Percentiles rank a stretch among this genome's conserved stretches.
phyloP scores from a whole-genome alignment of 2,797 vertebrate genomes.

The Anas bernieri region DNA sequence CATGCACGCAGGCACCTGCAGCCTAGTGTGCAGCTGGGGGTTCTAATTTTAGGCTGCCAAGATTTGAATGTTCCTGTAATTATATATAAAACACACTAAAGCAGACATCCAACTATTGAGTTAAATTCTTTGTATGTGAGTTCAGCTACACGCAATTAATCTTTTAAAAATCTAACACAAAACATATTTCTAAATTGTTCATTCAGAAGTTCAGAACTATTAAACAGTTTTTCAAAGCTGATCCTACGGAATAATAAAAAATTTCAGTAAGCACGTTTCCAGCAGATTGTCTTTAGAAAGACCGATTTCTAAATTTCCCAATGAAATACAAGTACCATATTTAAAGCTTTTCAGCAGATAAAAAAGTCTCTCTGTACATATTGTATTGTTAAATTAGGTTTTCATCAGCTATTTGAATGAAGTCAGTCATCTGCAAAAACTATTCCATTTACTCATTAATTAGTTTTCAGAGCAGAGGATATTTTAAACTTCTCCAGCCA shows the following conservation, averaged over 20 bases:
- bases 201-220: neutral
- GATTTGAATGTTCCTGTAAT: conserved; percentile 54
- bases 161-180: neutral
- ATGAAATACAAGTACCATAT: conserved; percentile 1
- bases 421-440: conserved; percentile 32
- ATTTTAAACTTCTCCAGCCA: conserved; percentile 25
- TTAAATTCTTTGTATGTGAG: neutral
- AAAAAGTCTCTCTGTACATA: neutral
- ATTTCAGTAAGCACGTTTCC: neutral
- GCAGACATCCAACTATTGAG: conserved; percentile 14
- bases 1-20: conserved; percentile 50
- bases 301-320: neutral
- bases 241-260: neutral
- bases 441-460: conserved; percentile 35
- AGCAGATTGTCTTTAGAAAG: neutral
- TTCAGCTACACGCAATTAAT: neutral
- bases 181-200: rapidly evolving
- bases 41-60: conserved; percentile 58
- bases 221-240: neutral
- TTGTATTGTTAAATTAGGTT: conserved; percentile 8
- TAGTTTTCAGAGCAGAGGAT: conserved; percentile 34
- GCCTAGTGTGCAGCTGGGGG: conserved; percentile 14
- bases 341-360: conserved; percentile 1
- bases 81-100: conserved; percentile 34
- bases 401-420: conserved; percentile 60